Evolutionary conservation across 64 coral and sea anemone species (phyloP).

Genomic region (Dendrophyllia cribrosa): DNA sequence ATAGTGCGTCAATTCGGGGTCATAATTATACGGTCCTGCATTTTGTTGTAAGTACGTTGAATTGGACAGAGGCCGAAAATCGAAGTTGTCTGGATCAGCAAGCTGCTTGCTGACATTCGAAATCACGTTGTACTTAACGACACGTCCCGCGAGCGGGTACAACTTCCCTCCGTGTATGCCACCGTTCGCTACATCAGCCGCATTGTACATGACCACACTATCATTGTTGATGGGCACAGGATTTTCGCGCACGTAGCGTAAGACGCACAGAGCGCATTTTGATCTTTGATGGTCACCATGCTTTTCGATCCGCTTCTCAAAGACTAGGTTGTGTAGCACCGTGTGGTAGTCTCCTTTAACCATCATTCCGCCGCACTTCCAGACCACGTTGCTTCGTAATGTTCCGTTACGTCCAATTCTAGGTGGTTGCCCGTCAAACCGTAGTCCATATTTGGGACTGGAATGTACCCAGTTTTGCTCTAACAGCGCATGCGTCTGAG

Average conservation of each 20-base stretch:
- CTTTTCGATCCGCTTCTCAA: conserved; percentile 33
- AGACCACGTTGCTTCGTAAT: conserved; percentile 11
- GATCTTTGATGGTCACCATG: conserved; percentile 27
- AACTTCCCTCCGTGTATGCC: neutral
- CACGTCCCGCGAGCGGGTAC: conserved; percentile 38
- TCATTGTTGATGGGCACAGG: conserved; percentile 61
- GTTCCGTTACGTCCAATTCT: conserved; percentile 3
- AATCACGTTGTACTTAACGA: conserved; percentile 31
- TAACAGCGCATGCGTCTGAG: conserved; percentile 3
- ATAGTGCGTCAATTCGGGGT: neutral
- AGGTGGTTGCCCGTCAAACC: conserved; percentile 42
- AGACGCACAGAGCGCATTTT: conserved; percentile 48
- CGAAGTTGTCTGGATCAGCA: conserved; percentile 60
- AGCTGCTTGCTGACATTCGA: conserved; percentile 34
- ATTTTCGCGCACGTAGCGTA: conserved; percentile 42
- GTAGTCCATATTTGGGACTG: conserved; percentile 32
- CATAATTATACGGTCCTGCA: conserved; percentile 44
- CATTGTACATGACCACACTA: conserved; percentile 39
- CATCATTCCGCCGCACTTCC: conserved; percentile 39
- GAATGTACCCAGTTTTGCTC: conserved; percentile 52
- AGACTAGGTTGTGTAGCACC: conserved; percentile 6
- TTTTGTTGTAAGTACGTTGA: conserved; percentile 17
- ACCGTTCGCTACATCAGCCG: conserved; percentile 51
- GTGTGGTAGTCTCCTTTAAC: conserved; percentile 45
- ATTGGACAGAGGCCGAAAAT: conserved; percentile 35